phyloP scores from a whole-genome alignment of 2,113 vertebrate species.

The Paralichthys olivaceus region DNA sequence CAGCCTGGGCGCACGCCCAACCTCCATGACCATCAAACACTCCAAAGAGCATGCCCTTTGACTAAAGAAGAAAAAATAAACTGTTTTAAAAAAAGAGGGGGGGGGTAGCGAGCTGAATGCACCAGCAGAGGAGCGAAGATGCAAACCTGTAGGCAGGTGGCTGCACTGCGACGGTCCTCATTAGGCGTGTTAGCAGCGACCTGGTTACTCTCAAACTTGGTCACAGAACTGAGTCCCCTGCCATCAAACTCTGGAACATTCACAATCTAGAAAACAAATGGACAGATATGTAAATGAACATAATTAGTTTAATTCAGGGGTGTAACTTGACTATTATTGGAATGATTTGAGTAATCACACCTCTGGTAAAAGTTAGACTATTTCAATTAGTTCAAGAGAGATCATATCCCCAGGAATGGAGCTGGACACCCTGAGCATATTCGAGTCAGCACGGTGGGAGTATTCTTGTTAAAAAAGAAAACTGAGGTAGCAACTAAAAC shows the following conservation, averaged over 20 bases:
- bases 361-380: no score
- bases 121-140: not conserved
- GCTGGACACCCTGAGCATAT: no score
- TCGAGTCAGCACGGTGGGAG: not conserved
- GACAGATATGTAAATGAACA: not conserved
- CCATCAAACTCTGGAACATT: conserved; percentile 80
- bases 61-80: conserved; percentile 53
- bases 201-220: conserved; percentile 93
- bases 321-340: not conserved
- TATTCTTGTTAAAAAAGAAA: not conserved
- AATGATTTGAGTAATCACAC: no score
- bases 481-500: no score
- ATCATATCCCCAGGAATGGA: no score
- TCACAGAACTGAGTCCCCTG: conserved; percentile 82
- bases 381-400: no score
- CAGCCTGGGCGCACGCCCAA: conserved; percentile 90
- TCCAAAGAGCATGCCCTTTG: conserved; percentile 93
- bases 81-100: not conserved
- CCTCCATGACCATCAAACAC: conserved; percentile 95
- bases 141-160: conserved; percentile 85
- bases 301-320: not conserved
- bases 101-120: not conserved
- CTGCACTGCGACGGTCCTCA: conserved; percentile 90
- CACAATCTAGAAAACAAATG: conserved; percentile 69
- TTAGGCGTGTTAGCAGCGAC: conserved; percentile 90